phyloP scores from a whole-genome alignment of 2,113 vertebrate species.

The Actinemys pallida region DNA sequence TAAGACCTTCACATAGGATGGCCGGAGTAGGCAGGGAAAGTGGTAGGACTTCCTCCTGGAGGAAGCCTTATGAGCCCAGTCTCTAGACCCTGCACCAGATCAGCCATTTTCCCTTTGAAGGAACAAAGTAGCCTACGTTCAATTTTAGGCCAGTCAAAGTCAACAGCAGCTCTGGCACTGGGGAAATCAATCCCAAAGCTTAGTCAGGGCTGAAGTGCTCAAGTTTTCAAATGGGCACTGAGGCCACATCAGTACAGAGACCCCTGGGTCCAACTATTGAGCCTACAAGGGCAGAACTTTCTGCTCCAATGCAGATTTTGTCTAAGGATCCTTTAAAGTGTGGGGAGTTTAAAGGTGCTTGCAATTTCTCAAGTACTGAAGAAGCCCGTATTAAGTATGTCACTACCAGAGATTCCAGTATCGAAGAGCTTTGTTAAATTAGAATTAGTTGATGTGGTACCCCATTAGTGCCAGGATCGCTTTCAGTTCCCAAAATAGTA shows the following conservation, averaged over 20 bases:
- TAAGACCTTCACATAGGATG: background rate
- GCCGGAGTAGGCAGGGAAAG: background rate
- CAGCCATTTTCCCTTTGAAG: background rate
- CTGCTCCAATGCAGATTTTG: background rate
- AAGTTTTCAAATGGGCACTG: background rate
- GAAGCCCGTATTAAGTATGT: background rate
- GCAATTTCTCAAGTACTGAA: background rate
- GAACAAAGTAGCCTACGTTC: background rate
- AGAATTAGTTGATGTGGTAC: background rate
- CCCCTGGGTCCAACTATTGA: background rate
- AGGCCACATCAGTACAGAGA: background rate
- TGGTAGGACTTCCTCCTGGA: background rate
- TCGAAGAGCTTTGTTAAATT: background rate
- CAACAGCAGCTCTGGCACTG: background rate
- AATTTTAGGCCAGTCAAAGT: background rate
- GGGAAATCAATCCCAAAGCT: background rate
- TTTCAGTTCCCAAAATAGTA: background rate
- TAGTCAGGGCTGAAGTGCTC: background rate
- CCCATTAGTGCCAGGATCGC: accelerated
- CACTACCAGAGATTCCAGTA: background rate
- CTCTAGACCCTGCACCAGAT: background rate
- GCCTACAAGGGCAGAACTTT: background rate
- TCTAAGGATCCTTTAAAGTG: background rate
- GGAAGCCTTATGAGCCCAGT: background rate
- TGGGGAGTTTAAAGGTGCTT: background rate